Evolutionary conservation across 35 echinoderm and acorn worm genomes (phyloP), one percentile per base, ranked within the genome.

Genomic region (Anneissia japonica): DNA sequence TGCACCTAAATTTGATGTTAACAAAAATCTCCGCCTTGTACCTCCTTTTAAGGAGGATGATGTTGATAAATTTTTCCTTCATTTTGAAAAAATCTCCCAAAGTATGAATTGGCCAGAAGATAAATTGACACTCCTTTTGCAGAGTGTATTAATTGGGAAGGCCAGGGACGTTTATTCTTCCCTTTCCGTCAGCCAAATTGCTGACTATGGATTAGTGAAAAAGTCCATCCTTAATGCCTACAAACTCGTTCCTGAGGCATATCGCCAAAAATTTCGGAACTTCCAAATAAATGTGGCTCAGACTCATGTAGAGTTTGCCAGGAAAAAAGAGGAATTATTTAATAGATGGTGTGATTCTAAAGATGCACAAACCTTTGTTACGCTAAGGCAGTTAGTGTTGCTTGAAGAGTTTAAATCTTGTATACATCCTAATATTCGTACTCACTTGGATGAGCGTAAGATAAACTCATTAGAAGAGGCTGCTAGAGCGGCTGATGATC

Each of bases 221-320:
- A 31, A 77, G 21, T 35, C 41, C 0, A 82, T 93, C 36, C 30
- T 90, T 32, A 89, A 88, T 39, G 77, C 91, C 1, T 90, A 93
- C 75, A 31, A 90, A 38, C 82, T 90, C 4, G 92, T 90, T 33
- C 92, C 92, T 26, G 92, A 90, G 74, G 87, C 88, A 0, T 93
- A 93, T 56, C 31, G 91, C 0, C 77, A 93, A 64, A 88, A 88
- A 17, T 93, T 93, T 72, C 26, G 87, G 17, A 80, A 86, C 21
- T 29, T 37, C 14, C 72, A 81, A 35, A 84, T 86, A 38, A 78
- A 84, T 36, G 79, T 23, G 10, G 39, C 26, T 1, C 82, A 93
- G 36, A 93, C 87, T 29, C 41, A 86, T 76, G 87, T 93, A 32
- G 78, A 93, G 37, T 90, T 93, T 82, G 77, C 56, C 40, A 43